phyloP scores from a whole-genome alignment of 2,113 vertebrate species.

The Spilogale gracilis region DNA sequence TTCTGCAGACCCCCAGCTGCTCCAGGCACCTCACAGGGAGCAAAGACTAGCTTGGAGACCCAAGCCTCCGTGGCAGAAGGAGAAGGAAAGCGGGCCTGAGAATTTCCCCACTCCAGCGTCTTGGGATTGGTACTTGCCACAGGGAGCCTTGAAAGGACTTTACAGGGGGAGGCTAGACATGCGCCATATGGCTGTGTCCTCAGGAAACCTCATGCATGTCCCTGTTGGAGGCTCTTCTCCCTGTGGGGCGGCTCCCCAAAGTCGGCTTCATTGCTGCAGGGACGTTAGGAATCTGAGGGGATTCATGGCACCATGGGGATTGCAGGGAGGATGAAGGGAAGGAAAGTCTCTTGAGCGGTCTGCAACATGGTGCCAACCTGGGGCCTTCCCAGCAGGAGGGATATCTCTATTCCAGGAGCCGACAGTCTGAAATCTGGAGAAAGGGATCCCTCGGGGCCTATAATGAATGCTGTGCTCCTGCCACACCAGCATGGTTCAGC shows the following conservation, averaged over 20 bases:
- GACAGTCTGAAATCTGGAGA: conserved; percentile 53
- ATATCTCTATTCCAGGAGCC: conserved; percentile 63
- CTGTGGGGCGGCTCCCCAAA: background rate
- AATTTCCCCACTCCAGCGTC: background rate
- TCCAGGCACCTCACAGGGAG: background rate
- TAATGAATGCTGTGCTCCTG: conserved; percentile 32
- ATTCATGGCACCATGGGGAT: conserved; percentile 5
- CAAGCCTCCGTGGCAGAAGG: background rate
- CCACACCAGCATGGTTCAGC: conserved; percentile 26
- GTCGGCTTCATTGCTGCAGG: background rate
- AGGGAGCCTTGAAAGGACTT: conserved; percentile 24
- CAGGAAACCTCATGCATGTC: background rate
- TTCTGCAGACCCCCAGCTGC: background rate
- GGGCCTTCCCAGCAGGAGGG: conserved; percentile 68
- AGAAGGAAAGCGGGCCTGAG: background rate
- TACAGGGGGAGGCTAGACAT: background rate
- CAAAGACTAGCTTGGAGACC: background rate
- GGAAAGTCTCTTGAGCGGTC: conserved; percentile 14
- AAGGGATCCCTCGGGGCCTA: conserved; percentile 43
- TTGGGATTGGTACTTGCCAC: background rate
- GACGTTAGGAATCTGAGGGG: background rate
- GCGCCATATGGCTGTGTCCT: background rate
- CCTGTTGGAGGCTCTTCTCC: background rate
- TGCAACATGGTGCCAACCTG: background rate
- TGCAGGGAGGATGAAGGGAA: background rate